Conservation (phyloP, 2,113 vertebrate species). For the Serilophus lunatus region DNA sequence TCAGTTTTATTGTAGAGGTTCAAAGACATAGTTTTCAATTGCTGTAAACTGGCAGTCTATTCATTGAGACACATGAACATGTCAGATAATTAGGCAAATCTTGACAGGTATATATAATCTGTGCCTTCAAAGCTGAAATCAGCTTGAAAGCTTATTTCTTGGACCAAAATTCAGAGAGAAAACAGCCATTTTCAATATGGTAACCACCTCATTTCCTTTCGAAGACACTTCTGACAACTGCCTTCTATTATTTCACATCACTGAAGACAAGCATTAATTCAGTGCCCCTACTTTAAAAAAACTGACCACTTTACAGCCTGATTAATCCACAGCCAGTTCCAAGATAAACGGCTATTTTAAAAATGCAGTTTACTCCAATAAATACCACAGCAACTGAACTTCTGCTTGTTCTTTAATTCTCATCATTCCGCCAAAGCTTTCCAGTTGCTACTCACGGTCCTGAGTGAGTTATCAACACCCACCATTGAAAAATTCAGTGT, state of each 20-base stretch:
- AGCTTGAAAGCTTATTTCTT: neutral
- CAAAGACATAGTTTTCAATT: neutral
- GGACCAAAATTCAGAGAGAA: neutral
- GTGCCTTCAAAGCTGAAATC: constrained; percentile 14
- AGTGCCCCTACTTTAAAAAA: neutral
- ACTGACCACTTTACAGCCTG: neutral
- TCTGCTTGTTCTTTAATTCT: neutral
- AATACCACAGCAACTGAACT: neutral
- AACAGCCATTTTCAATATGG: neutral
- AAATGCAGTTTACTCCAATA: neutral
- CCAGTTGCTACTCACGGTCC: neutral
- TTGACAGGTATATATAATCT: neutral
- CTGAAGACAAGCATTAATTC: neutral
- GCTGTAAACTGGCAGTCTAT: neutral
- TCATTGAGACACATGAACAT: neutral
- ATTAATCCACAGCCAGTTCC: neutral
- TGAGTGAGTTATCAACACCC: neutral
- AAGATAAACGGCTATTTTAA: neutral
- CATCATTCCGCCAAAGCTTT: neutral
- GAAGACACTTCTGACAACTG: neutral
- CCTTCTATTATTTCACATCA: neutral
- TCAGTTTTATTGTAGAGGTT: neutral
- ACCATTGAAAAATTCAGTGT: neutral
- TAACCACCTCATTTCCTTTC: neutral
- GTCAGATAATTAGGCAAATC: constrained; percentile 1